A percentile compares a stretch with the other conserved stretches of the same genome.
These are phyloP conservation scores for Aurelia sp. DNA, from an alignment of 30 jellyfish, hydroid and myxozoan genomes.

Conservation along the genomic window DNA sequence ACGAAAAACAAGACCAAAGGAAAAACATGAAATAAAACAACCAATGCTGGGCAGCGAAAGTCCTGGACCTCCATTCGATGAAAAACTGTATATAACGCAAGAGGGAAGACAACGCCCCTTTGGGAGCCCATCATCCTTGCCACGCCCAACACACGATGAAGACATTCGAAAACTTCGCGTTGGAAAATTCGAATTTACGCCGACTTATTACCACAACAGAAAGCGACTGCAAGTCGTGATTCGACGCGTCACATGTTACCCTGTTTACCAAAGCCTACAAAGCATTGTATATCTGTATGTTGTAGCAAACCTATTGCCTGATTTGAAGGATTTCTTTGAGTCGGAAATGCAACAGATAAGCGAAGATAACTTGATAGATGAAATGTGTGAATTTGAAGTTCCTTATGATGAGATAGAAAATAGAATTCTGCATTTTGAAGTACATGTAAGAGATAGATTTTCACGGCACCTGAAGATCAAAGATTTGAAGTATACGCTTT, in stretches of 20 bases:
- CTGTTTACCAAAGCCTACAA: constrained; percentile 47
- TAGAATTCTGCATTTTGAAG: constrained; percentile 47
- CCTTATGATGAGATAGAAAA: constrained; percentile 62
- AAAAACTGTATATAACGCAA: too few species aligned
- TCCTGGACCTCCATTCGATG: constrained; percentile 26
- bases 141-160: constrained; percentile 74
- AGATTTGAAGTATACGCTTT: constrained; percentile 55
- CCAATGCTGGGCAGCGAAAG: not conserved
- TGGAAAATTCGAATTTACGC: constrained; percentile 77
- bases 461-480: constrained; percentile 74
- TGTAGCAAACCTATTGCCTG: constrained; percentile 80
- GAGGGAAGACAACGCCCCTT: too few species aligned
- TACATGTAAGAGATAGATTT: constrained; percentile 85
- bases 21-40: not conserved
- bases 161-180: constrained; percentile 79
- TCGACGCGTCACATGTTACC: constrained; percentile 67
- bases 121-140: constrained; percentile 28
- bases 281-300: constrained; percentile 71
- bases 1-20: not conserved
- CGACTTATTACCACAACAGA: constrained; percentile 80
- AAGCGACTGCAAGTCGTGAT: constrained; percentile 72
- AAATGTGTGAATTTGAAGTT: constrained; percentile 88
- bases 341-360: constrained; percentile 84
- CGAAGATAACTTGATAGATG: constrained; percentile 81
- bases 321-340: constrained; percentile 68